These are phyloP conservation scores for Micrasema longulum DNA, from an alignment of 1,140 invertebrate genomes.

Conservation along the genomic window DNA sequence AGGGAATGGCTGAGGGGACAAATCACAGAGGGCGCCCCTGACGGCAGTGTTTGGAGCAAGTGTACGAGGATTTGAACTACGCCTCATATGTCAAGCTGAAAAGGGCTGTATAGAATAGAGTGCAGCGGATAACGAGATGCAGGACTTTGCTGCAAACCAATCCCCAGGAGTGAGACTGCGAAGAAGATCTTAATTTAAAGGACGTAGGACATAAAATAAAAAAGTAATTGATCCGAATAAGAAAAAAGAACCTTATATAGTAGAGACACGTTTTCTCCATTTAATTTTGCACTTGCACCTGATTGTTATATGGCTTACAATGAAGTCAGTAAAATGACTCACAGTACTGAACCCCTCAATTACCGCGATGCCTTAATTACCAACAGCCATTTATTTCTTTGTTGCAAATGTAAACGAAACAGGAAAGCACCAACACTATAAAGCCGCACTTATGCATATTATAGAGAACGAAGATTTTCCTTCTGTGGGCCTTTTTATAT, in stretches of 20 bases:
- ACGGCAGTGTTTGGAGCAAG: no score
- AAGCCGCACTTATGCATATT: neutral
- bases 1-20: no score
- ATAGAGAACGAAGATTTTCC: neutral
- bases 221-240: neutral
- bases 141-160: no score
- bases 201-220: neutral
- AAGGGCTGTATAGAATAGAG: no score
- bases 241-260: neutral
- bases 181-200: neutral
- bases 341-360: slow-evolving; percentile 12
- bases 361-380: slow-evolving; percentile 34
- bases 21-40: no score
- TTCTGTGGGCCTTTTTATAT: neutral
- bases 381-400: slow-evolving; percentile 42
- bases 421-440: neutral
- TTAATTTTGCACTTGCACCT: neutral
- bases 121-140: no score
- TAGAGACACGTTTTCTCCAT: neutral
- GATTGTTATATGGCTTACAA: neutral
- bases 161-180: no score
- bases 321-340: slow-evolving; percentile 18
- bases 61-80: no score
- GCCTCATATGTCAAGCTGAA: no score
- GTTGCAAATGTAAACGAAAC: slow-evolving; percentile 45